phyloP scores from a whole-genome alignment of 2,888 invertebrate species.

The Diplolepis rosae region DNA sequence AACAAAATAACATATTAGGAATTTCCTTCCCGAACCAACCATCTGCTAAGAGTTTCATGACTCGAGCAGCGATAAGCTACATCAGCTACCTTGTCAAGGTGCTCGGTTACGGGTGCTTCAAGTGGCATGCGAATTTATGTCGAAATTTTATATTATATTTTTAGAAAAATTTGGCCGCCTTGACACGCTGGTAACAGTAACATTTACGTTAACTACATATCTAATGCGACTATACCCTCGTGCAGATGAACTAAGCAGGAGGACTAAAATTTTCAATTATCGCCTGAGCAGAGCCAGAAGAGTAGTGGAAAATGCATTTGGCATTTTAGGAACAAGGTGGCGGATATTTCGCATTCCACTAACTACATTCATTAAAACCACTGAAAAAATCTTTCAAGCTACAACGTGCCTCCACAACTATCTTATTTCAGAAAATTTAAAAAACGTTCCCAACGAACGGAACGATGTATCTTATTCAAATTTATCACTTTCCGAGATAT shows the following conservation, averaged over 20 bases:
- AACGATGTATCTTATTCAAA: not conserved
- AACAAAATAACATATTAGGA: too few relatives aligned
- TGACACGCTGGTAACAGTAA: too few relatives aligned
- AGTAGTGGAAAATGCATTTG: slow-evolving; percentile 45
- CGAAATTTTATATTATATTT: too few relatives aligned
- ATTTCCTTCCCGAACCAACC: too few relatives aligned
- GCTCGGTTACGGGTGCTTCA: too few relatives aligned
- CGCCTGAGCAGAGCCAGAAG: slow-evolving; percentile 41
- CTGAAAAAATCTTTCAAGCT: slow-evolving; percentile 38
- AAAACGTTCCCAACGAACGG: not conserved
- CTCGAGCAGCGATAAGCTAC: too few relatives aligned
- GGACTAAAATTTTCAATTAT: slow-evolving; percentile 43
- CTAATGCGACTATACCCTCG: slow-evolving; percentile 46
- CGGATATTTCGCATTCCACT: slow-evolving; percentile 43
- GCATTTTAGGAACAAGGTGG: slow-evolving; percentile 41
- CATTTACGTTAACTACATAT: slow-evolving; percentile 39
- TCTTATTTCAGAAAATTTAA: not conserved
- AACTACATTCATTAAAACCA: slow-evolving; percentile 29
- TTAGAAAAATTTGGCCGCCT: too few relatives aligned
- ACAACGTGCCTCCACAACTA: slow-evolving; percentile 44
- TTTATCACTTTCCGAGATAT: not conserved
- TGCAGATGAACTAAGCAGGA: slow-evolving; percentile 25
- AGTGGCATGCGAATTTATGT: too few relatives aligned
- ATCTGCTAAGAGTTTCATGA: too few relatives aligned
- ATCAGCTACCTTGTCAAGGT: too few relatives aligned